These are phyloP conservation scores for Mystacides longicornis DNA, from an alignment of 2,888 invertebrate genomes.

Conservation along the genomic window DNA sequence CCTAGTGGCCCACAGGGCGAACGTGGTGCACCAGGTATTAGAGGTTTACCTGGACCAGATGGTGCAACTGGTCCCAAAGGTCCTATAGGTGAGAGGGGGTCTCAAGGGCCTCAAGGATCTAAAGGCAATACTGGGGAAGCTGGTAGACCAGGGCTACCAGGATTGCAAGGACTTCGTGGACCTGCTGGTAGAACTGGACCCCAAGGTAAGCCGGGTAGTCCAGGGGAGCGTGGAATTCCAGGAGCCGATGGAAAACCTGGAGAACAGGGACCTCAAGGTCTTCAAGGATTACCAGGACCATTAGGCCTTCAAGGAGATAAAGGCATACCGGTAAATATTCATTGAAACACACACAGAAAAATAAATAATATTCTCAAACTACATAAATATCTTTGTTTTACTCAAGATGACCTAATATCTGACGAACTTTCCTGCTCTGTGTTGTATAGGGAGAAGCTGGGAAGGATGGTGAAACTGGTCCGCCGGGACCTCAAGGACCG, in stretches of 20 bases:
- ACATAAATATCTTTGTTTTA: too few species aligned
- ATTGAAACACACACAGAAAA: too few species aligned
- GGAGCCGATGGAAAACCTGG: conserved; percentile 84
- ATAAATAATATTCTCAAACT: too few species aligned
- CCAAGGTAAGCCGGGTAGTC: conserved; percentile 60
- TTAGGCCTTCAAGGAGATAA: conserved; percentile 73
- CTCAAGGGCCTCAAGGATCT: conserved; percentile 32
- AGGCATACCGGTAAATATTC: conserved; percentile 57
- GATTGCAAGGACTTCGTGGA: conserved; percentile 57
- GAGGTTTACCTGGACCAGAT: conserved; percentile 69
- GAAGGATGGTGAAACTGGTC: conserved; percentile 71
- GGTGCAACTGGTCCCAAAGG: conserved; percentile 57
- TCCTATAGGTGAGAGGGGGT: conserved; percentile 63
- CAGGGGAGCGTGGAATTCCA: conserved; percentile 66
- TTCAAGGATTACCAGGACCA: conserved; percentile 72
- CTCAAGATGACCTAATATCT: too few species aligned
- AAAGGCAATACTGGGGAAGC: conserved; percentile 58
- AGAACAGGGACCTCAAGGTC: conserved; percentile 71
- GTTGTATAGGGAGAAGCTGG: conserved; percentile 62
- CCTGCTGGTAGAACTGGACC: conserved; percentile 61
- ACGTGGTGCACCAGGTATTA: conserved; percentile 56
- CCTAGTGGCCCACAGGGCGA: conserved; percentile 67
- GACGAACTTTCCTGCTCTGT: not conserved
- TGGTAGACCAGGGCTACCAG: conserved; percentile 61
- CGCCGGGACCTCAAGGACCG: conserved; percentile 66